Conservation (phyloP, 2,113 vertebrate genomes). For the Aphyosemion australe region DNA sequence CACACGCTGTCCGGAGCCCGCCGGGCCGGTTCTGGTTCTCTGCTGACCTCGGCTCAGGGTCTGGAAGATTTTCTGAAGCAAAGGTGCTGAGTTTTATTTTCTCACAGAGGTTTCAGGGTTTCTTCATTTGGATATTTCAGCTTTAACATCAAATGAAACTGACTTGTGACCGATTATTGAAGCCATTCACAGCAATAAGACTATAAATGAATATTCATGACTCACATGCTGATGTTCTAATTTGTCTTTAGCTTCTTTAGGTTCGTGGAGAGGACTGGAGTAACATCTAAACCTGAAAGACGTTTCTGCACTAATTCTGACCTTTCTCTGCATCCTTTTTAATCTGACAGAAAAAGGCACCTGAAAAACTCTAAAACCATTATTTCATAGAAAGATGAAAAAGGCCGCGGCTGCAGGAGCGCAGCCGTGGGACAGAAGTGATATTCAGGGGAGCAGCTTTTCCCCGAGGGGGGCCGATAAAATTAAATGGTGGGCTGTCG, state of each 20-base stretch:
- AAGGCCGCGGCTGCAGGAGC: constrained; percentile 34
- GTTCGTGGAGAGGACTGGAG: background rate
- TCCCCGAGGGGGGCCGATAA: constrained; percentile 61
- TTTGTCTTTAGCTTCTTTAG: background rate
- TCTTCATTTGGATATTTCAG: background rate
- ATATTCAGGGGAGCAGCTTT: constrained; percentile 62
- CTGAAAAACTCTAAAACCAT: constrained; percentile 42
- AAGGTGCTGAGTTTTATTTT: constrained; percentile 1
- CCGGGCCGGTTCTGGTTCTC: constrained; percentile 15
- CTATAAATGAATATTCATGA: too few relatives aligned
- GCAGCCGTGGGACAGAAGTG: constrained; percentile 50
- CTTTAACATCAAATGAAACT: background rate
- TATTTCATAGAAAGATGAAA: constrained; percentile 45
- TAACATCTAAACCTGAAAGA: constrained; percentile 2
- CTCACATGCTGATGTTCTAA: too few relatives aligned
- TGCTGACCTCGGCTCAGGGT: too few relatives aligned
- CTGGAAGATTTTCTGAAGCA: too few relatives aligned
- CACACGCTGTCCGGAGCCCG: constrained; percentile 67
- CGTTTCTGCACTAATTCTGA: constrained; percentile 28
- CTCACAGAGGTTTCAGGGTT: background rate
- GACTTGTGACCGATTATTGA: background rate
- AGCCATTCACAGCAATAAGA: background rate
- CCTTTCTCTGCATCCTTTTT: constrained; percentile 43
- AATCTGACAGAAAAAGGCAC: constrained; percentile 49
- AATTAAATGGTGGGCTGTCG: constrained; percentile 60